Percentiles rank a stretch among this genome's conserved stretches.
These are phyloP conservation scores for Rousettus madagascariensis DNA, from an alignment of 2,797 vertebrate genomes.

Conservation along the genomic window DNA sequence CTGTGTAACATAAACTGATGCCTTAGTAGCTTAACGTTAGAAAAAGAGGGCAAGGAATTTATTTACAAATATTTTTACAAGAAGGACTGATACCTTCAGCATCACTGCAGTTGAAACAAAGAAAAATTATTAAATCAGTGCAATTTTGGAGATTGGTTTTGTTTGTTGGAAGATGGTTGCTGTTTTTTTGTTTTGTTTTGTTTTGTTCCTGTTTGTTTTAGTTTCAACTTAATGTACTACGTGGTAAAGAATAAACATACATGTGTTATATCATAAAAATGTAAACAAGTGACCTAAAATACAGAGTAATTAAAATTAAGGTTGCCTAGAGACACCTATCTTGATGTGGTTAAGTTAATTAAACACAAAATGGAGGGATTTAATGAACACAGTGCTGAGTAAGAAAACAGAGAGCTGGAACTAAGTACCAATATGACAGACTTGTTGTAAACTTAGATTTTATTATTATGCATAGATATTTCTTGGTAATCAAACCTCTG, in stretches of 20 bases:
- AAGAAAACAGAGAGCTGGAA: background rate
- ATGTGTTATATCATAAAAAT: slow-evolving; percentile 42
- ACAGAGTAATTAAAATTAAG: slow-evolving; percentile 49
- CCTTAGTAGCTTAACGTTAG: slow-evolving; percentile 42
- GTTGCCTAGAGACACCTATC: background rate
- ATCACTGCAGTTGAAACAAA: background rate
- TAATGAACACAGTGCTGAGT: slow-evolving; percentile 15
- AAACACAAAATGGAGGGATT: background rate
- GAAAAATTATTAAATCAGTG: background rate
- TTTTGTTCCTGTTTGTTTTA: background rate
- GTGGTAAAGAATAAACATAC: background rate
- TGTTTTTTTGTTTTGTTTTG: too few species aligned
- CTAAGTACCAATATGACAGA: background rate
- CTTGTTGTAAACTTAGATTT: background rate
- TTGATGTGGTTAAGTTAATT: slow-evolving; percentile 1
- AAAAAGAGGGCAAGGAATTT: slow-evolving; percentile 32
- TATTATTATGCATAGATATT: background rate
- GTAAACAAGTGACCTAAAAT: slow-evolving; percentile 29
- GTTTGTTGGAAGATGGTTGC: background rate
- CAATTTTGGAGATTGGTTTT: background rate
- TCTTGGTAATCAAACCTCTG: background rate
- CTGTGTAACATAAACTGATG: slow-evolving; percentile 35
- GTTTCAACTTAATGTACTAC: slow-evolving; percentile 37
- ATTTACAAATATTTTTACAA: background rate
- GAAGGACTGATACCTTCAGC: background rate